Base-by-base conservation (phyloP, 1,140 invertebrate species). In the Ostrea denselamellosa region DNA sequence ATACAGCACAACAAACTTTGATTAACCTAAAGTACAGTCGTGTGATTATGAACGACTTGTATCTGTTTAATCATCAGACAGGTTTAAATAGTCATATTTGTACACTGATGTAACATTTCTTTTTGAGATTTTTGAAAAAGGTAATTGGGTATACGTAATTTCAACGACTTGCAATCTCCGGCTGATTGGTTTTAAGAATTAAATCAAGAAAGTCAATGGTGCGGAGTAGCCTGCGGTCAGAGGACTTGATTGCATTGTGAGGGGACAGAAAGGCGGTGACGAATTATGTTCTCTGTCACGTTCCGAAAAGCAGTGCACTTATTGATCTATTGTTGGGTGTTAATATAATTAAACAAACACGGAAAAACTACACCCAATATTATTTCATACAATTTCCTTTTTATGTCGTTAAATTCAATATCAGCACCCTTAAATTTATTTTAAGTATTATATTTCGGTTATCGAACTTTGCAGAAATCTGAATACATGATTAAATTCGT, bases 221-320 rank as follows among this genome's bases (percentile, higher is more conserved):
- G 8, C 68, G 9, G 28, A 28, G 14, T 77, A 28, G 68, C 68
- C 68, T 77, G 68, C 68, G 68, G 68, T 77, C 68, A 77, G 25
- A 12, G 9, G 28, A 22, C 12, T 77, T 77, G 68, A 28, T 77
- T 25, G 28, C 68, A 28, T 44, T 77, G 9, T 77, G 14, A 25
- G 22, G 22, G 25, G 68, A 7, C 7, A 77, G 68, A 77, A 14
- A 25, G 68, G 68, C 17, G 68, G 8, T 77, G 25, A 77, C 68
- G 25, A 77, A 77, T 25, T 25, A 34, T 77, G 68, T 77, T 10
- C 22, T 25, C 25, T 77, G 68, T 34, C 68, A 77, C 68, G 28
- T 77, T 77, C 25, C 68, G 0, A 34, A 77, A 77, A 44, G 28
- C 68, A 77, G 34, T 77, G 68, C 68, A 77, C 68, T 25, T 34